Percentiles rank a stretch among this genome's conserved stretches.
These are phyloP conservation scores for Leptobrachium leishanense DNA, from an alignment of 2,113 vertebrate species.

Conservation along the genomic window DNA sequence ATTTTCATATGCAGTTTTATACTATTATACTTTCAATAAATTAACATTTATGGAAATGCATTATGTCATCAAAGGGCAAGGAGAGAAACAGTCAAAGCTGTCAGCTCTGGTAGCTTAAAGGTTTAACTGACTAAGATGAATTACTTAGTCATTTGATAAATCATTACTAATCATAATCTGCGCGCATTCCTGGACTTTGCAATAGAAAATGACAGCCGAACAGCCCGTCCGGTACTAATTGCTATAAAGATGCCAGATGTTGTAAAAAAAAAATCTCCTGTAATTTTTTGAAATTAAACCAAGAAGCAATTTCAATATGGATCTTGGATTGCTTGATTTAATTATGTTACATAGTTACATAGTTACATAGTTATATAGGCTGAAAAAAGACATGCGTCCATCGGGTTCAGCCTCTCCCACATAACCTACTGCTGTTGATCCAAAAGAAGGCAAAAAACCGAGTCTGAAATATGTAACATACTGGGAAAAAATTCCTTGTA, in stretches of 20 bases:
- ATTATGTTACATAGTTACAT: slow-evolving; percentile 40
- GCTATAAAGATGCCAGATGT: slow-evolving; percentile 67
- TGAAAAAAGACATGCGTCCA: too few relatives aligned
- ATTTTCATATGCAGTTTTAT: slow-evolving; percentile 43
- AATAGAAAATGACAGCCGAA: slow-evolving; percentile 56
- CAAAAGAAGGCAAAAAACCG: too few relatives aligned
- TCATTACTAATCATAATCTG: slow-evolving; percentile 66
- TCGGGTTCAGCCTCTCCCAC: too few relatives aligned
- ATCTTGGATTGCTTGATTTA: slow-evolving; percentile 56
- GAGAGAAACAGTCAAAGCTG: slow-evolving; percentile 51
- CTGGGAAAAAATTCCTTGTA: too few relatives aligned
- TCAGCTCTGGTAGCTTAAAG: slow-evolving; percentile 52
- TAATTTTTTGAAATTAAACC: slow-evolving; percentile 45
- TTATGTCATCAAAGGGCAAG: slow-evolving; percentile 55
- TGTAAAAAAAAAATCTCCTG: slow-evolving; percentile 65
- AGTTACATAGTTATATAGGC: too few relatives aligned
- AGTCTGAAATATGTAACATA: too few relatives aligned
- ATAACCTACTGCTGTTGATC: too few relatives aligned
- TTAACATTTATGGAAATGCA: slow-evolving; percentile 50
- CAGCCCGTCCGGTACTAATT: slow-evolving; percentile 68
- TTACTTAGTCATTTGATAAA: slow-evolving; percentile 62
- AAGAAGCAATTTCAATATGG: slow-evolving; percentile 50
- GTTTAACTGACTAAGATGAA: slow-evolving; percentile 65
- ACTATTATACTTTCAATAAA: slow-evolving; percentile 33
- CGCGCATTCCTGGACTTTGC: slow-evolving; percentile 56